Percentiles rank a stretch among this genome's conserved stretches.
Conservation (phyloP, 2,888 invertebrate genomes). For the Heliconius hortense region DNA sequence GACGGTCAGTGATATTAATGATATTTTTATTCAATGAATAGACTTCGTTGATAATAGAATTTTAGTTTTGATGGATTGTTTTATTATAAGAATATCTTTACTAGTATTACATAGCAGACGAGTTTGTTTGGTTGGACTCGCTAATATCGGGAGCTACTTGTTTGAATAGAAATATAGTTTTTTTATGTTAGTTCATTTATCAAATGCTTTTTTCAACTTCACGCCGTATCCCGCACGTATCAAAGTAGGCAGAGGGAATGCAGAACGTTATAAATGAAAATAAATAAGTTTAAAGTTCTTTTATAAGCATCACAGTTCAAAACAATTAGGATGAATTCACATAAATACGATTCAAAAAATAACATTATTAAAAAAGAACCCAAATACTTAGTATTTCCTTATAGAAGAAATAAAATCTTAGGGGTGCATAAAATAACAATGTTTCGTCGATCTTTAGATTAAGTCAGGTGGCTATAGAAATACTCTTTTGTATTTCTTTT, state of each 20-base stretch:
- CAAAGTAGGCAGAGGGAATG: no score
- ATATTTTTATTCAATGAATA: conserved; percentile 61
- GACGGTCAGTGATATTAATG: conserved; percentile 57
- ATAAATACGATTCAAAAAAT: conserved; percentile 12
- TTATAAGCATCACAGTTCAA: background rate
- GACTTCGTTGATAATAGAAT: background rate
- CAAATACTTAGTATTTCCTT: conserved; percentile 56
- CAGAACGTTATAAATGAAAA: background rate
- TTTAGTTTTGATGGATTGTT: background rate
- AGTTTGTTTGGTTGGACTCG: no score
- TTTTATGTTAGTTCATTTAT: no score
- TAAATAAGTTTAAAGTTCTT: background rate
- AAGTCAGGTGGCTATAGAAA: conserved; percentile 46
- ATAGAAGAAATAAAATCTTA: conserved; percentile 58
- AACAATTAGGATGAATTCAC: conserved; percentile 8
- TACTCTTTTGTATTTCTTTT: conserved; percentile 38
- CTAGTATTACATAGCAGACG: no score
- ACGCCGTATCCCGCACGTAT: no score
- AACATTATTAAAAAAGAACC: conserved; percentile 69
- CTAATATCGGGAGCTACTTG: no score
- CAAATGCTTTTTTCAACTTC: no score
- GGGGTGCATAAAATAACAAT: conserved; percentile 79
- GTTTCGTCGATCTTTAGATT: conserved; percentile 49
- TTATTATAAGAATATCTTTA: background rate
- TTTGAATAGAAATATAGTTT: no score